Percentiles rank a stretch among this genome's conserved stretches.
These are phyloP conservation scores for Cydia pomonella DNA, from an alignment of 1,140 invertebrate genomes.

Conservation along the genomic window DNA sequence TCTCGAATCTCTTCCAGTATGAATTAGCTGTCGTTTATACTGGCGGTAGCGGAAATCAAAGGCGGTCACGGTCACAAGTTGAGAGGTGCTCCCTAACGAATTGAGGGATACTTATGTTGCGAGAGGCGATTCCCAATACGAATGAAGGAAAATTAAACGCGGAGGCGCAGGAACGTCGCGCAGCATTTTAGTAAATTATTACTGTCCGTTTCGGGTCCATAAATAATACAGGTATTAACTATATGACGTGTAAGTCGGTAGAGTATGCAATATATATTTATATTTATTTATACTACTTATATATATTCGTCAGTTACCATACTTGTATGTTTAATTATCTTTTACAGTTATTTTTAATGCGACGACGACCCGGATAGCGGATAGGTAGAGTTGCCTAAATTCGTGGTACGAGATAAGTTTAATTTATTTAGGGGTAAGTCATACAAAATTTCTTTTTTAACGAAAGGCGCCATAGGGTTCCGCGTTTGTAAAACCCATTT, in stretches of 20 bases:
- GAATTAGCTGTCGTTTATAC: constrained; percentile 11
- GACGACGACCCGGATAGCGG: constrained; percentile 4
- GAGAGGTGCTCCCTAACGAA: not conserved
- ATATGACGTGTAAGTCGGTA: constrained; percentile 4
- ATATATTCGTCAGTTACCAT: constrained; percentile 1
- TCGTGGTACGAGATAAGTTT: constrained; percentile 9
- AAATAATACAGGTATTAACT: not conserved
- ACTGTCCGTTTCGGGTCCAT: not conserved
- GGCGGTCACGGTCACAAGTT: not conserved
- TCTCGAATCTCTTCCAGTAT: constrained; percentile 27
- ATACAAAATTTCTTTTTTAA: not conserved
- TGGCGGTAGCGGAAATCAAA: constrained; percentile 9
- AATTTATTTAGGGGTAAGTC: constrained; percentile 28
- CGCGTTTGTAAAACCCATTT: not conserved
- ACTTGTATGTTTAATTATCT: constrained; percentile 17
- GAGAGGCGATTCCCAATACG: not conserved
- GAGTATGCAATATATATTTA: not conserved
- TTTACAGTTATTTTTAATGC: constrained; percentile 29
- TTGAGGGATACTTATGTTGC: not conserved
- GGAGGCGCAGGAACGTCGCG: not conserved
- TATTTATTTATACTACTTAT: constrained; percentile 8
- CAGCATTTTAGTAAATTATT: not conserved
- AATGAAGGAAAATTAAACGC: not conserved
- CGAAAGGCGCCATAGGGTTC: not conserved
- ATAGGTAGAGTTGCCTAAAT: constrained; percentile 28